Evolutionary conservation across 2,888 invertebrate genomes (phyloP).

Genomic region (Petrophora chlorosata): DNA sequence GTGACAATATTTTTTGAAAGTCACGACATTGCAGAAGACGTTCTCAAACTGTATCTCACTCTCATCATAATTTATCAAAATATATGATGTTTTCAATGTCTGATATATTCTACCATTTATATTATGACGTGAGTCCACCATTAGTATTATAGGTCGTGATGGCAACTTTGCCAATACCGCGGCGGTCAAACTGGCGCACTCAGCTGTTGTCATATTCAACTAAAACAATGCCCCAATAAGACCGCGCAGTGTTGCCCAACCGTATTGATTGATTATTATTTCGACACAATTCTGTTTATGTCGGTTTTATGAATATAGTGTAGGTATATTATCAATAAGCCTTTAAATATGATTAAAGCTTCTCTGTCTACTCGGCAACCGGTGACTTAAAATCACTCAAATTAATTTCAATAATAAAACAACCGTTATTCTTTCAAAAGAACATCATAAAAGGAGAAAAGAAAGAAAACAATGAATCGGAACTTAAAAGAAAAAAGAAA

Average conservation of each 20-base stretch:
- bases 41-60: no score
- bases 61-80: no score
- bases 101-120: no score
- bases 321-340: no score
- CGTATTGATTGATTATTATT: constrained; percentile 29
- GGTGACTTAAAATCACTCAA: constrained; percentile 6
- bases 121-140: no score
- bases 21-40: no score
- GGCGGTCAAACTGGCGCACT: constrained; percentile 51
- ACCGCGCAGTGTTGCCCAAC: constrained; percentile 27
- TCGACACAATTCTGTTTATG: neutral
- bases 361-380: no score
- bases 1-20: no score
- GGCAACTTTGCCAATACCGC: constrained; percentile 62
- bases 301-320: no score
- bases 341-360: no score
- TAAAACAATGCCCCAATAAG: constrained; percentile 45
- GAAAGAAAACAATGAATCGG: constrained; percentile 25
- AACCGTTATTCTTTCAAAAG: constrained; percentile 10
- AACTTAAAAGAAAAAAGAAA: constrained; percentile 37
- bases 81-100: no score
- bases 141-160: no score
- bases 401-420: constrained; percentile 13
- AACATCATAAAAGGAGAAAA: constrained; percentile 16
- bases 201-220: constrained; percentile 57